Base-by-base conservation (phyloP, 2,797 vertebrate genomes). In the Lates japonicus region DNA sequence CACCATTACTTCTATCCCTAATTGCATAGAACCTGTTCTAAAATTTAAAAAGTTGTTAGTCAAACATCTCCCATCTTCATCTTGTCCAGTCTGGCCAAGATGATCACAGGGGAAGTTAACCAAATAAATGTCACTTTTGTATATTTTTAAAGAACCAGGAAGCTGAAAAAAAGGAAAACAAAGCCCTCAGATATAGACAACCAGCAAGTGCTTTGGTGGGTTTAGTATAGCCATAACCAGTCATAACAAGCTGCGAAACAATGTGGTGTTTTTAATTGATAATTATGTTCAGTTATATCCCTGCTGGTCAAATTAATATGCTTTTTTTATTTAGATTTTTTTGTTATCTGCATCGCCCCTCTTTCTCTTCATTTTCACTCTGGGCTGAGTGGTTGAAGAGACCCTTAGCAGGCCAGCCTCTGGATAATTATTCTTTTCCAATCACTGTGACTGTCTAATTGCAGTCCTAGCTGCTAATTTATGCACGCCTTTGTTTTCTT, bases 401-500 rank as follows among this genome's bases (percentile, higher is more conserved):
- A 93, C 87, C 86, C 82, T 62, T 89, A 91, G 82, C 84, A 90
- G 90, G 90, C 91, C 88, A 92, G 85, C 85, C 80, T 87, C 82
- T 70, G 85, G 89, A 90, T 94, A 93, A 94, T 95, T 93, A 93
- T 94, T 94, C 89, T 90, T 90, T 91, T 91, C 88, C 90, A 92
- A 93, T 94, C 92, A 94, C 90, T 91, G 91, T 86, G 88, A 93
- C 84, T 92, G 89, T 90, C 88, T 94, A 94, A 95, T 95, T 95
- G 92, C 93, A 92, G 91, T 85, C 84, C 78, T 74, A 39, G 88
- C 90, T 81, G 69, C 84, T 94, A 94, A 95, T 95, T 87, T 95
- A 95, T 94, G 89, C 92, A 89, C 79, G 88, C 86, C 90, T 95
- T 95, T 95, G 93, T 95, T 95, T 95, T 93, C 92, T 90, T 91